A percentile compares a stretch with the other conserved stretches of the same genome.
Evolutionary conservation across 2,797 vertebrate species (phyloP).

Genomic region (Myoxocephalus aenaeus): DNA sequence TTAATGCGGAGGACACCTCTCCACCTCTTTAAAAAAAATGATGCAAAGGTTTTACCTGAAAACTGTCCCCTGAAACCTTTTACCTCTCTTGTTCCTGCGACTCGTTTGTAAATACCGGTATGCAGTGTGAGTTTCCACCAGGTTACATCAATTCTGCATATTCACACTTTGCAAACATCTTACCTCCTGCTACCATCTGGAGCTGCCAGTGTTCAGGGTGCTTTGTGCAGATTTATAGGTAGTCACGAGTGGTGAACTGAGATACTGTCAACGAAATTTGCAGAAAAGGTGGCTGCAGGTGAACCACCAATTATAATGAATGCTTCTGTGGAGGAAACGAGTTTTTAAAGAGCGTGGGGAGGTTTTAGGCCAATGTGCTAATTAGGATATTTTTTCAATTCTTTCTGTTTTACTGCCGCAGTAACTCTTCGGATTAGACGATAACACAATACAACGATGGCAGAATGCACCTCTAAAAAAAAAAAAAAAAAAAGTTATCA

Average conservation of each 20-base stretch:
- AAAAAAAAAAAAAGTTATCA: no score
- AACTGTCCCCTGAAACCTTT: not conserved
- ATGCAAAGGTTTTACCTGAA: not conserved
- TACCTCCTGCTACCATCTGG: conserved; percentile 26
- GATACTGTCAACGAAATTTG: conserved; percentile 3
- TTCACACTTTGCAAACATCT: conserved; percentile 26
- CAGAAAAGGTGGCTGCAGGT: conserved; percentile 16
- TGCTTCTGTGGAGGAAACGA: not conserved
- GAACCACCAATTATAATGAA: conserved; percentile 19
- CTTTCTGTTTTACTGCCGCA: conserved; percentile 11
- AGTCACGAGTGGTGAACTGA: not conserved
- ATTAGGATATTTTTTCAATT: conserved; percentile 43
- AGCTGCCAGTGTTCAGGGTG: conserved; percentile 15
- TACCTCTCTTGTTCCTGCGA: not conserved
- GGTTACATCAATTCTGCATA: conserved; percentile 22
- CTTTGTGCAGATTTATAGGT: conserved; percentile 19
- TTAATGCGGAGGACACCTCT: not conserved
- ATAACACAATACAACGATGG: not conserved
- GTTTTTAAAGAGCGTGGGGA: not conserved
- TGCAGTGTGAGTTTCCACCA: conserved; percentile 2
- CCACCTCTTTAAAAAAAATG: not conserved
- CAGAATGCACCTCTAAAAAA: not conserved
- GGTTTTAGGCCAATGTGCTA: conserved; percentile 35
- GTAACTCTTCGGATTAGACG: not conserved
- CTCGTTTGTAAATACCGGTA: conserved; percentile 1